Base-by-base conservation (phyloP, 2,113 vertebrate species). In the Zeus faber region DNA sequence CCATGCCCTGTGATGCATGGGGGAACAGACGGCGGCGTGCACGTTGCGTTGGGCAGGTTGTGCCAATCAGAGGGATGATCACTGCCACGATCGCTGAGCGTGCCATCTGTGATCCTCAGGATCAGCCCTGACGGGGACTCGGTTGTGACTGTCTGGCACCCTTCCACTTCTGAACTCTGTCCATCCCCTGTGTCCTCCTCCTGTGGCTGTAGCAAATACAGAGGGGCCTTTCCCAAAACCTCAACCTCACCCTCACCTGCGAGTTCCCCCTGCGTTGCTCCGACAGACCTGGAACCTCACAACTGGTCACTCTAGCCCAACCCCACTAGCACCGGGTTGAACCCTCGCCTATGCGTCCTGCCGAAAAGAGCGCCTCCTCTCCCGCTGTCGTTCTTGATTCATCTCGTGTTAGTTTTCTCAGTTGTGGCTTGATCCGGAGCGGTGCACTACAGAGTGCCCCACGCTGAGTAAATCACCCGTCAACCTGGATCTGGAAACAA, bases 81-180 rank as follows among this genome's bases (percentile, higher is more conserved):
- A 35, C 65, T 79, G 80, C 71, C 81, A 77, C 63, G 55, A 83
- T 85, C 57, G 22, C 79, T 45, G 67, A 76, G 83, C 16, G 50
- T 54, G 62, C 86, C 88, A 90, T 91, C 88, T 90, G 88, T 84
- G 80, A 53, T 37, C 9, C 53, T 62, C 60, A 8, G 70, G 79
- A n/a, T n/a, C n/a, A n/a, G n/a, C n/a, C n/a, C 54, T 67, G 68
- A 46, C 58, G 50, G 51, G 50, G 63, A 80, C 47, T 63, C 73
- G 74, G 53, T n/a, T n/a, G n/a, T n/a, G n/a, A n/a, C n/a, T 58
- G 57, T 64, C 71, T 39, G 21, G 43, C 53, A 6, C 14, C 16
- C 55, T 54, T 44, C 58, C 47, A 48, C 41, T 52, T 24, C 41
- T 40, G 1, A 2, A 9, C 17, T 10, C 50, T 17, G 17, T 10